Conservation (phyloP, 2,113 vertebrate species). For the Trichomycterus rosablanca region DNA sequence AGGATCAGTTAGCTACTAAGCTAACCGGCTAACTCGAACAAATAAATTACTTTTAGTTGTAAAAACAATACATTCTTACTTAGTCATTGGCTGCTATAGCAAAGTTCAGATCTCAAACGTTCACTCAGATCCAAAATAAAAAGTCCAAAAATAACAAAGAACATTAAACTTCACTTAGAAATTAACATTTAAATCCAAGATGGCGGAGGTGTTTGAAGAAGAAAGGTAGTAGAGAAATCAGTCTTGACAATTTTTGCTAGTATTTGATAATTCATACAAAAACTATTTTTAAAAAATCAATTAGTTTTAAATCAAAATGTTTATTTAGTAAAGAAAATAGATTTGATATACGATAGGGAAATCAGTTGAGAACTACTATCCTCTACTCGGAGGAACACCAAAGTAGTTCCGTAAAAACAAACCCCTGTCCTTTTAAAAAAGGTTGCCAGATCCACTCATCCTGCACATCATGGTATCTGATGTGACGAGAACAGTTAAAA, state of each 20-base stretch:
- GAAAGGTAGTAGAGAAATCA: slow-evolving; percentile 3
- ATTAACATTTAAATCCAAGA: slow-evolving; percentile 76
- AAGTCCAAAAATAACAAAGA: not conserved
- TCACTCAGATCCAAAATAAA: not conserved
- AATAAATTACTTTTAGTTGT: not conserved
- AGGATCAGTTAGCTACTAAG: not conserved
- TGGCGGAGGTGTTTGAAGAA: slow-evolving; percentile 54
- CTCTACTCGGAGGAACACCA: slow-evolving; percentile 27
- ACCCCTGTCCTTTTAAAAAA: slow-evolving; percentile 27
- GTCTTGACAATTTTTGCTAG: not conserved
- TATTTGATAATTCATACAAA: not conserved
- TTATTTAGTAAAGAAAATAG: not conserved
- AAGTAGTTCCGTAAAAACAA: slow-evolving; percentile 38
- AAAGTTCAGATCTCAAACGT: not conserved
- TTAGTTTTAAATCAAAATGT: not conserved
- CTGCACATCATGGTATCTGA: too few relatives aligned
- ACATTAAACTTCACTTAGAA: slow-evolving; percentile 21
- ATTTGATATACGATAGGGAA: not conserved
- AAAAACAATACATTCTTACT: slow-evolving; percentile 55
- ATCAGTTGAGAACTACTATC: slow-evolving; percentile 17
- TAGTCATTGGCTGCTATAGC: slow-evolving; percentile 1
- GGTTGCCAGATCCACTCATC: slow-evolving; percentile 36
- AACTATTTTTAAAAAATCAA: not conserved
- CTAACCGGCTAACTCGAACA: slow-evolving; percentile 19
- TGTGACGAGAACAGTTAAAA: too few relatives aligned